A percentile compares a stretch with the other conserved stretches of the same genome.
Conservation (phyloP, 2,888 invertebrate species). For the Drosophila falleni region DNA sequence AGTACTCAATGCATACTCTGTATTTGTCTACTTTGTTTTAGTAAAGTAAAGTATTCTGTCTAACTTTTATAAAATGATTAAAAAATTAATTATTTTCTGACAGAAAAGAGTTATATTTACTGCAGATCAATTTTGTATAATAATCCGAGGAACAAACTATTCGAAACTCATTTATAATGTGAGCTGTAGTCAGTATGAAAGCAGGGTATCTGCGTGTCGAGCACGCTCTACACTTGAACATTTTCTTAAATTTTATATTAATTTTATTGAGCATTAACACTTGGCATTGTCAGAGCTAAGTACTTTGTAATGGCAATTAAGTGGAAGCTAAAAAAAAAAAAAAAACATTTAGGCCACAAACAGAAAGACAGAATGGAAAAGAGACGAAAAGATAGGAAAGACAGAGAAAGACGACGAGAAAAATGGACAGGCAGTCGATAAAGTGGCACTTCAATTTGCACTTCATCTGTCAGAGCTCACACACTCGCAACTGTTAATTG, state of each 20-base stretch:
- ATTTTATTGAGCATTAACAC: constrained; percentile 38
- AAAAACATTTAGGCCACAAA: constrained; percentile 50
- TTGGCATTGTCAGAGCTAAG: constrained; percentile 58
- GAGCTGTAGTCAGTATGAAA: background rate
- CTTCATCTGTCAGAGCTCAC: constrained; percentile 60
- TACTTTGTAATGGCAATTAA: constrained; percentile 69
- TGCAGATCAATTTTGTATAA: too few species aligned
- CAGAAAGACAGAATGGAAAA: constrained; percentile 1
- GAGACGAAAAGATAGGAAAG: background rate
- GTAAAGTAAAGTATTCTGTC: too few species aligned
- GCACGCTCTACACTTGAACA: background rate
- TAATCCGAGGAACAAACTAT: too few species aligned
- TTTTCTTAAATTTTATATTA: background rate
- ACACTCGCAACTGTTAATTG: constrained; percentile 54
- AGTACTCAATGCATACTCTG: too few species aligned
- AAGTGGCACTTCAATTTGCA: constrained; percentile 71
- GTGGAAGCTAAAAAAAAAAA: constrained; percentile 45
- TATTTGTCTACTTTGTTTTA: too few species aligned
- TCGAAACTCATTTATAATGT: background rate
- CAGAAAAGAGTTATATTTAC: too few species aligned
- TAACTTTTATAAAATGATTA: too few species aligned
- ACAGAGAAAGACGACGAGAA: background rate
- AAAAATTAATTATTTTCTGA: too few species aligned
- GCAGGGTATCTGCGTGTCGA: background rate
- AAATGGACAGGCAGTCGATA: constrained; percentile 24